Conservation (phyloP, 2,113 vertebrate genomes). For the Tamias sibiricus region DNA sequence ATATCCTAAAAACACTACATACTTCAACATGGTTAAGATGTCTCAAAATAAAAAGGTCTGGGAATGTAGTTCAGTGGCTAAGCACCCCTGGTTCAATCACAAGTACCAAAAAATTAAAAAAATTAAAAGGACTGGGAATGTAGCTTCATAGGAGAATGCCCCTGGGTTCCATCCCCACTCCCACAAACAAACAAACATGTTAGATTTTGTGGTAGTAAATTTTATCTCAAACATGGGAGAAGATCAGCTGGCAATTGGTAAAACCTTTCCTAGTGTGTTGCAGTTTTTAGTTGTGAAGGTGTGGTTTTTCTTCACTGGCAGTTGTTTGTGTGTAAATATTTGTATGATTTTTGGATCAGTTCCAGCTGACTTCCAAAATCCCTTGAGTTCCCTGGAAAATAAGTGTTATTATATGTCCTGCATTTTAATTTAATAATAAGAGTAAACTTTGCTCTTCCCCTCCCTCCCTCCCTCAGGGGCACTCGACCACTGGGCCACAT, state of each 20-base stretch:
- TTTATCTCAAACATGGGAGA: slow-evolving; percentile 13
- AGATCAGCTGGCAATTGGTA: background rate
- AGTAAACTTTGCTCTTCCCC: background rate
- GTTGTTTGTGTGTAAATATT: background rate
- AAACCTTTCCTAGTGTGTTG: slow-evolving; percentile 2
- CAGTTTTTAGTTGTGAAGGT: slow-evolving; percentile 31
- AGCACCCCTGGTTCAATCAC: too few species aligned
- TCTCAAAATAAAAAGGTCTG: too few species aligned
- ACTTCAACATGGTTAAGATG: background rate
- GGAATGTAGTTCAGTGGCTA: too few species aligned
- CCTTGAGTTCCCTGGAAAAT: slow-evolving; percentile 28
- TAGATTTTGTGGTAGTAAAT: slow-evolving; percentile 14
- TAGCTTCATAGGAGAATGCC: too few species aligned
- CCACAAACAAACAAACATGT: background rate
- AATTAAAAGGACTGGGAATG: too few species aligned
- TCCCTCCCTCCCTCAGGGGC: too few species aligned
- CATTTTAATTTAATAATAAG: slow-evolving; percentile 30
- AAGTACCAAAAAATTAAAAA: too few species aligned
- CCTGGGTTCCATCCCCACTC: too few species aligned
- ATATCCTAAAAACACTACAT: background rate
- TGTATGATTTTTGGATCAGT: background rate
- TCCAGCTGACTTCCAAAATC: background rate
- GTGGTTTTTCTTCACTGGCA: slow-evolving; percentile 3
- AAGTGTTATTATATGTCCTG: background rate
- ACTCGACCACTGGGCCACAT: too few species aligned